phyloP scores from a whole-genome alignment of 2,888 invertebrate species.

The Rhagophthalmus giganteus region DNA sequence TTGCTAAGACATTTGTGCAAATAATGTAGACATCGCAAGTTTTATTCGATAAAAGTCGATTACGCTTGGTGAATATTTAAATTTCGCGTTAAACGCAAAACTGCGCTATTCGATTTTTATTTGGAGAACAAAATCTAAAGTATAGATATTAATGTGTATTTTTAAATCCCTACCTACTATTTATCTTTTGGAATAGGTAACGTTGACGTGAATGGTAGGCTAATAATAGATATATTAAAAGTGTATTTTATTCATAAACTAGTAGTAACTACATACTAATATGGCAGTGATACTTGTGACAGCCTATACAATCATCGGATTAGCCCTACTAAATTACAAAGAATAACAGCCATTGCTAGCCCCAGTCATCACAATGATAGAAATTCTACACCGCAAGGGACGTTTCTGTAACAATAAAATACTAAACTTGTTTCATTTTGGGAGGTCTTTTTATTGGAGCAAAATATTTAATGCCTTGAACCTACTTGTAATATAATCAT shows the following conservation, averaged over 20 bases:
- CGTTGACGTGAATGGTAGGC: too few relatives aligned
- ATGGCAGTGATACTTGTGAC: constrained; percentile 27
- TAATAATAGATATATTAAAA: background rate
- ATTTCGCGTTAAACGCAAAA: too few relatives aligned
- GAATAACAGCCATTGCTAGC: constrained; percentile 28
- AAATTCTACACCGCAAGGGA: constrained; percentile 26
- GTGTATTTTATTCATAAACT: constrained; percentile 6
- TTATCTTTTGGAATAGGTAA: too few relatives aligned
- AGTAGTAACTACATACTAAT: constrained; percentile 22
- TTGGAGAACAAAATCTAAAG: too few relatives aligned
- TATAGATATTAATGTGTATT: too few relatives aligned
- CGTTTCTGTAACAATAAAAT: constrained; percentile 23
- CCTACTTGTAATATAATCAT: too few relatives aligned
- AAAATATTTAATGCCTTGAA: background rate
- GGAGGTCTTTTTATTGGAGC: constrained; percentile 11
- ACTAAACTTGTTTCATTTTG: constrained; percentile 27
- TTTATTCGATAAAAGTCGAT: background rate
- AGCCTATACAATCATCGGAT: constrained; percentile 31
- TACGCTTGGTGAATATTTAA: too few relatives aligned
- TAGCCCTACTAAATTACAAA: constrained; percentile 29
- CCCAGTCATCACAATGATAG: constrained; percentile 27
- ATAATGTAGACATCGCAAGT: background rate
- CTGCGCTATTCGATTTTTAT: too few relatives aligned
- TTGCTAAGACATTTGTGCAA: constrained; percentile 6
- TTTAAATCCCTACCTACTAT: too few relatives aligned